Evolutionary conservation across 1,140 invertebrate species (phyloP), one percentile per base, ranked within the genome.

Genomic region (Camponotus pennsylvanicus): DNA sequence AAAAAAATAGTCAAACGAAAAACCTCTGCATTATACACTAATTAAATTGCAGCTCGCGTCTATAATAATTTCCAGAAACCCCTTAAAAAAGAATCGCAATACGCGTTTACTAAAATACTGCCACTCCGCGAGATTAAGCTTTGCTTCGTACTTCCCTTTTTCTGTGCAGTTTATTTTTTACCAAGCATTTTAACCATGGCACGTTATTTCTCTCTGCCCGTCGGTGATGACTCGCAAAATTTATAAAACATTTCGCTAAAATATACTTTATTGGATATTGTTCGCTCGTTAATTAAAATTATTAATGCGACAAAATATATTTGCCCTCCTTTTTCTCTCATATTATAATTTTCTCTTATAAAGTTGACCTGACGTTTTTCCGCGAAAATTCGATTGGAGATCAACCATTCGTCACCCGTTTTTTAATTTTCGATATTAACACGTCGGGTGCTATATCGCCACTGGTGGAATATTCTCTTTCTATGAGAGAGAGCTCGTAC

Each of bases 371-470:
- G 49, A 52, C 15, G 13, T 76, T 77, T 76, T 73, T 42, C 18
- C 11, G 7, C 6, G 61, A 42, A 76, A 76, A 63, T 42, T 77
- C 57, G 57, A 77, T 77, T 40, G 27, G 21, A 15, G 8, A 40
- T 64, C 27, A 18, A 61, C 37, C 61, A 34, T 67, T 52, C 34
- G 59, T 66, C 40, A 69, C 45, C 8, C 13, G 69, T 70, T 69
- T 69, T 80, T 80, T 15, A 49, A 70, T 55, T 67, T 70, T 40
- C 64, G 3, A 27, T 80, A 70, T 70, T 70, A 79, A 67, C 77
- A 40, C 45, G n/a, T 34, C 45, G 63, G n/a, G 77, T 64, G 63
- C 27, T 40, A 70, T 21, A 13, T 55, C 34, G 18, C 45, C 45
- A 45, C 67, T 15, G 45, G 45, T 69, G 45, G 34, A 2, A 66